Conservation (phyloP, 1,140 invertebrate genomes). For the Pectinophora gossypiella region DNA sequence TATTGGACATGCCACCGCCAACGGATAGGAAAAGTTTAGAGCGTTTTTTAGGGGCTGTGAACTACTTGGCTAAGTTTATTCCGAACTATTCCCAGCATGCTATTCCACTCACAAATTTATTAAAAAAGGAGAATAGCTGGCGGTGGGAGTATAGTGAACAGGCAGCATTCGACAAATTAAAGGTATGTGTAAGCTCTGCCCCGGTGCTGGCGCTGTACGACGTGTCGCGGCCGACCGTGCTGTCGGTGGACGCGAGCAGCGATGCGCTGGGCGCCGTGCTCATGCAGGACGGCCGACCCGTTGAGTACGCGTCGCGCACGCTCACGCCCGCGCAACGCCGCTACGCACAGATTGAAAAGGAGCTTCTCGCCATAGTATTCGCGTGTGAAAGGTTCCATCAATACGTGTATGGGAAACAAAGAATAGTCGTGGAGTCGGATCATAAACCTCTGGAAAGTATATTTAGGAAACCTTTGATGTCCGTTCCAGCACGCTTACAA, state of each 20-base stretch:
- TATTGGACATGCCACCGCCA: constrained; percentile 7
- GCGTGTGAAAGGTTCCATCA: constrained; percentile 30
- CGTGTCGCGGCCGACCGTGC: constrained; percentile 1
- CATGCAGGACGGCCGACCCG: constrained; percentile 25
- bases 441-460: constrained; percentile 60
- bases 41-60: constrained; percentile 34
- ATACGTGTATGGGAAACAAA: constrained; percentile 15
- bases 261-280: constrained; percentile 29
- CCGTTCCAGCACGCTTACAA: constrained; percentile 40
- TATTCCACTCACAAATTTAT: constrained; percentile 24
- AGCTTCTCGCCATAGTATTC: constrained; percentile 35
- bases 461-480: constrained; percentile 51
- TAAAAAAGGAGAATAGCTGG: constrained; percentile 28
- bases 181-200: not conserved
- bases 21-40: not conserved
- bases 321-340: constrained; percentile 36
- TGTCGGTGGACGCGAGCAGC: constrained; percentile 15
- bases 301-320: constrained; percentile 35
- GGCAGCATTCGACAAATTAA: not conserved
- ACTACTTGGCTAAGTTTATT: constrained; percentile 34
- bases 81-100: constrained; percentile 25
- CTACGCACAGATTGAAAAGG: constrained; percentile 49
- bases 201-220: constrained; percentile 1
- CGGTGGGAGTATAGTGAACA: constrained; percentile 23
- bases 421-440: constrained; percentile 52